These are phyloP conservation scores for Balanococcus diminutus DNA, from an alignment of 2,888 invertebrate species.

Conservation along the genomic window DNA sequence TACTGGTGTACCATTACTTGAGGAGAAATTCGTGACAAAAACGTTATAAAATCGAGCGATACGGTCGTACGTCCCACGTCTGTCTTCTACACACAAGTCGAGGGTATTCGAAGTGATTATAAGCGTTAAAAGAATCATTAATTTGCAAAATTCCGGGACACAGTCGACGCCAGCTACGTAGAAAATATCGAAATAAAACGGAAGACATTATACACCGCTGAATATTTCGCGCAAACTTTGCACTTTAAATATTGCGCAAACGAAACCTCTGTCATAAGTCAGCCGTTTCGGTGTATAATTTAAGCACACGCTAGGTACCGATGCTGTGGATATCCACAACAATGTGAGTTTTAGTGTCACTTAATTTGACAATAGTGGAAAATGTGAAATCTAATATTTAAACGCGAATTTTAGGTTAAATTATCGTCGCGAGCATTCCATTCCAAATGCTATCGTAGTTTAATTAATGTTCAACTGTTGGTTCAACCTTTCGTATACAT, in stretches of 20 bases:
- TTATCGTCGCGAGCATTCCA: neutral
- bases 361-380: constrained; percentile 17
- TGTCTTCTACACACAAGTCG: neutral
- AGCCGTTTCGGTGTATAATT: constrained; percentile 11
- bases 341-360: neutral
- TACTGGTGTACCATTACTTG: neutral
- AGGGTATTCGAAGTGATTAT: neutral
- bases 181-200: constrained; percentile 5
- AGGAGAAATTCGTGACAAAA: neutral
- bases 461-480: neutral
- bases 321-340: constrained; percentile 17
- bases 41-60: neutral
- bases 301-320: too few relatives aligned
- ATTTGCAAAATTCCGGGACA: neutral
- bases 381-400: constrained; percentile 18
- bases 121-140: constrained; percentile 5
- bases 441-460: neutral
- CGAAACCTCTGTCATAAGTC: constrained; percentile 7
- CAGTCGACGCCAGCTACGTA: neutral
- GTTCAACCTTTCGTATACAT: neutral
- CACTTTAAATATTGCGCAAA: constrained; percentile 1
- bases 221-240: neutral
- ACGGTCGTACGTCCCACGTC: neutral
- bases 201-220: neutral
- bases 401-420: constrained; percentile 7